A percentile compares a stretch with the other conserved stretches of the same genome.
Conservation (phyloP, 2,113 vertebrate genomes). For the Progne subis region DNA sequence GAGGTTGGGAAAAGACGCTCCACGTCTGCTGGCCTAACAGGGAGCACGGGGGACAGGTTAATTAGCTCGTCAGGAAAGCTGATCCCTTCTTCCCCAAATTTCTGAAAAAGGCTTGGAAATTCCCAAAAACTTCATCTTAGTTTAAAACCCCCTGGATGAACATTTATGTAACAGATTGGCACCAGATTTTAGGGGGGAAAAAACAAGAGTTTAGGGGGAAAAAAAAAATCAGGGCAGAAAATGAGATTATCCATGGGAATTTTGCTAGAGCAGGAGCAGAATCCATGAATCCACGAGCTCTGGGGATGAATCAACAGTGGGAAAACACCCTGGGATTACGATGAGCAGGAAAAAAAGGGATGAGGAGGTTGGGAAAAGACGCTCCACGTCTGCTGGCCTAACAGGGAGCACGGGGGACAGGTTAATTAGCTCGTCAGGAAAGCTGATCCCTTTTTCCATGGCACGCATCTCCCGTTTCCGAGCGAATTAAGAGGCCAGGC, state of each 20-base stretch:
- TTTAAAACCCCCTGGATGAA: background rate
- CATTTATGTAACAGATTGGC: too few species aligned
- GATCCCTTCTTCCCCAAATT: background rate
- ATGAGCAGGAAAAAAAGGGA: background rate
- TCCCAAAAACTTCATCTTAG: background rate
- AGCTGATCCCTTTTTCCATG: constrained; percentile 73
- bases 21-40: background rate
- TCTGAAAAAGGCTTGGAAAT: background rate
- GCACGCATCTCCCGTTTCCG: constrained; percentile 81
- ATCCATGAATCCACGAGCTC: background rate
- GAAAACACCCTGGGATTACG: background rate
- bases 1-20: background rate
- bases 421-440: constrained; percentile 78
- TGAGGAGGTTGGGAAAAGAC: background rate
- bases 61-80: background rate
- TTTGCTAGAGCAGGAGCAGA: background rate
- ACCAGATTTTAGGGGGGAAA: background rate
- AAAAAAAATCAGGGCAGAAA: background rate
- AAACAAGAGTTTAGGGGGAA: background rate
- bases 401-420: constrained; percentile 47
- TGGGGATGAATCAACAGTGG: background rate
- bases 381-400: constrained; percentile 40
- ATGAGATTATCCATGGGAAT: background rate
- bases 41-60: background rate
- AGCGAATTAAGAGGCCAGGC: constrained; percentile 79